Evolutionary conservation across 2,888 invertebrate species (phyloP).

Genomic region (Caenorhabditis sp.): DNA sequence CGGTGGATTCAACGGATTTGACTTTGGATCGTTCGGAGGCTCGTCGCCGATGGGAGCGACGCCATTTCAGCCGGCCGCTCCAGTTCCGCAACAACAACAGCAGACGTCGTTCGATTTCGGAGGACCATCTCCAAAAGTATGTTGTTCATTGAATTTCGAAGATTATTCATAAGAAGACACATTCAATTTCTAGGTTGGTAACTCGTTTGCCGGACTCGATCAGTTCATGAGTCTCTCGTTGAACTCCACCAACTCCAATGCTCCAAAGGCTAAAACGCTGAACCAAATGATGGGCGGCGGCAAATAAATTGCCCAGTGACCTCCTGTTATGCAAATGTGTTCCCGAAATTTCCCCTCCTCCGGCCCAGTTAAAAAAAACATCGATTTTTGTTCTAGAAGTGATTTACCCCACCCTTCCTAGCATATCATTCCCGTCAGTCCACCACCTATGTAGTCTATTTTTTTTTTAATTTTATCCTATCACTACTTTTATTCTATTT

Average conservation of each 20-base stretch:
- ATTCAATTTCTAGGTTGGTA: conserved; percentile 18
- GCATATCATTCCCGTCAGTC: no score
- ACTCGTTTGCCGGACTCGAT: conserved; percentile 56
- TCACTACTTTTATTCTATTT: no score
- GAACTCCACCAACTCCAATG: conserved; percentile 18
- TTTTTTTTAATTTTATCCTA: no score
- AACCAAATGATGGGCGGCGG: conserved; percentile 53
- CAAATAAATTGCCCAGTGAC: no score
- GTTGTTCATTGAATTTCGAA: no score
- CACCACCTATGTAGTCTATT: no score
- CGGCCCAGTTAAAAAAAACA: no score
- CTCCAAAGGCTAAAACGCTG: conserved; percentile 61
- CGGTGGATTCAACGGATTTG: conserved; percentile 34
- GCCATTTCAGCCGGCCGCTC: conserved; percentile 18
- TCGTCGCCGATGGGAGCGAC: conserved; percentile 14
- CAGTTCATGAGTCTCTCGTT: conserved; percentile 57
- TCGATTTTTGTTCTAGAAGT: no score
- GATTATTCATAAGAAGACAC: no score
- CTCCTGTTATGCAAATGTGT: no score
- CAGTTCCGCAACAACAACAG: conserved; percentile 26
- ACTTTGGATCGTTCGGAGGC: conserved; percentile 24
- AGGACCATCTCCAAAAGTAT: conserved; percentile 41
- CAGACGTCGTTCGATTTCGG: conserved; percentile 9
- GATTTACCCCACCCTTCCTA: no score
- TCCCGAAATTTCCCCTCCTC: no score